Evolutionary conservation across 2,888 invertebrate genomes (phyloP).

Genomic region (Gymnocheta viridis): DNA sequence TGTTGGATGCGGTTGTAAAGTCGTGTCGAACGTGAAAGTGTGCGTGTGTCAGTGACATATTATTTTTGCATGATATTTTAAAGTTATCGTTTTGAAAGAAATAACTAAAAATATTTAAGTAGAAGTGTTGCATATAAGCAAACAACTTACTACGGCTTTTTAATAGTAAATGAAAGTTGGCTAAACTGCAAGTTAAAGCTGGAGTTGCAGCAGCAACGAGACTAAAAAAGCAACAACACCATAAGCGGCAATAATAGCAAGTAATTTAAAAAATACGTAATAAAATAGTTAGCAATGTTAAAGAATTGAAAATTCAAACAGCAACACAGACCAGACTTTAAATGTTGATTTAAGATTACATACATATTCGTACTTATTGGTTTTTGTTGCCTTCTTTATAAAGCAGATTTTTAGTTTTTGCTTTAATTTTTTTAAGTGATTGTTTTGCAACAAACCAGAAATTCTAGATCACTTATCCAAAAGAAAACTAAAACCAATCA

Average conservation of each 20-base stretch:
- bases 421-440: slow-evolving; percentile 58
- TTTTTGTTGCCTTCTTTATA: neutral
- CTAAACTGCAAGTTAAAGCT: slow-evolving; percentile 33
- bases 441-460: slow-evolving; percentile 76
- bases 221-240: neutral
- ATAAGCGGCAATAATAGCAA: neutral
- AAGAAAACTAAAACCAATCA: slow-evolving; percentile 35
- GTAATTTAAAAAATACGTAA: slow-evolving; percentile 31
- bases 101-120: neutral
- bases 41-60: neutral
- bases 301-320: neutral
- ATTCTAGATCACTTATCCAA: slow-evolving; percentile 73
- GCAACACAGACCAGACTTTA: too few relatives aligned
- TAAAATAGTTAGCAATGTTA: slow-evolving; percentile 4
- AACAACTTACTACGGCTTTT: slow-evolving; percentile 18
- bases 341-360: neutral
- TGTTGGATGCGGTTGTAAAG: slow-evolving; percentile 47
- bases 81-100: neutral
- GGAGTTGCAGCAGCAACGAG: slow-evolving; percentile 33
- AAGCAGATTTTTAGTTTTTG: slow-evolving; percentile 30
- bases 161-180: slow-evolving; percentile 54
- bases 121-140: slow-evolving; percentile 25
- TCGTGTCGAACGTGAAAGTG: slow-evolving; percentile 41
- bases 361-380: neutral
- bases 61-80: slow-evolving; percentile 11